Conservation (phyloP, 2,113 vertebrate genomes). For the Trachemys scripta region DNA sequence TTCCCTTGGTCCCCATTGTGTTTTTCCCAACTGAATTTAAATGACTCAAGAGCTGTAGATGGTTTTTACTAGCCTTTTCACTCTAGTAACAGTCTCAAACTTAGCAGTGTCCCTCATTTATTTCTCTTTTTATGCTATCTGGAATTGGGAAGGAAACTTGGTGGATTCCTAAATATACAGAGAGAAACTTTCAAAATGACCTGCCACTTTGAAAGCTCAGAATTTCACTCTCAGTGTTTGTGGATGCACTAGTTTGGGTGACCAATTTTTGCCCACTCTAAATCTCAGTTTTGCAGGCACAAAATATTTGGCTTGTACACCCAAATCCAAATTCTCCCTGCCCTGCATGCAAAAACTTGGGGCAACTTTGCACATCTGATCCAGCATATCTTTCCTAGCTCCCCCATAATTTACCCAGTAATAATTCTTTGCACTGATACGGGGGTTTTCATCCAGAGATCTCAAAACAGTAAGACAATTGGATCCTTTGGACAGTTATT, state of each 20-base stretch:
- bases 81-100: neutral
- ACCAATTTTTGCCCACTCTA: neutral
- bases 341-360: neutral
- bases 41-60: neutral
- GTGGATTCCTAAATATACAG: neutral
- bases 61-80: neutral
- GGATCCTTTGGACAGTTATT: neutral
- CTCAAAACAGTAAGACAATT: neutral
- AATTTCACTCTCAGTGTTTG: accelerated
- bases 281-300: neutral
- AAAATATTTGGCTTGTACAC: neutral
- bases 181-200: neutral
- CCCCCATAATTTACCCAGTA: neutral
- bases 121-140: neutral
- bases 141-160: neutral
- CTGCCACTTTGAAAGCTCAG: neutral
- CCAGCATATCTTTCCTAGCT: neutral
- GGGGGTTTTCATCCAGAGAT: neutral
- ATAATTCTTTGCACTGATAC: neutral
- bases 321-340: neutral
- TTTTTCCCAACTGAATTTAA: neutral
- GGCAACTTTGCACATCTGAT: neutral
- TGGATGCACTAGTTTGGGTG: neutral
- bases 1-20: neutral
- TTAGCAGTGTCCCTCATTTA: neutral